These are phyloP conservation scores for Loriculus beryllinus DNA, from an alignment of 2,797 vertebrate genomes.

Conservation along the genomic window DNA sequence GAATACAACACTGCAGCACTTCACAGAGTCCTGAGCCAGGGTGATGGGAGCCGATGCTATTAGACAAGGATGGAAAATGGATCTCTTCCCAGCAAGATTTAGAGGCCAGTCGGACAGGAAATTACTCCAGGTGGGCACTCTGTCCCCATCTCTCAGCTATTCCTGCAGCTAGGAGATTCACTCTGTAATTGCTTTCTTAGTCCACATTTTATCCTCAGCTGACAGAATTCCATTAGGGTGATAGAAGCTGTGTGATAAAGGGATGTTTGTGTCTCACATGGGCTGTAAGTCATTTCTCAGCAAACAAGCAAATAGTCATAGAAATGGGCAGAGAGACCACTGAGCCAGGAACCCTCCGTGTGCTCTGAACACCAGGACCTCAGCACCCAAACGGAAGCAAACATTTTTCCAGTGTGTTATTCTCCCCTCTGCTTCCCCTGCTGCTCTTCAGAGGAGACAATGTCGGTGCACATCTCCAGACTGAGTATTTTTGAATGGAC, in stretches of 20 bases:
- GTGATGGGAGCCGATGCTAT: background rate
- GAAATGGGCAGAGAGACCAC: slow-evolving; percentile 16
- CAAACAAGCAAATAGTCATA: slow-evolving; percentile 51
- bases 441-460: background rate
- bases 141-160: slow-evolving; percentile 10
- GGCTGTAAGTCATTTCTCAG: slow-evolving; percentile 52
- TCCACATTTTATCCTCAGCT: slow-evolving; percentile 44
- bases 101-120: slow-evolving; percentile 29
- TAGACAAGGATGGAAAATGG: slow-evolving; percentile 24
- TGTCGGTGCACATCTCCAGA: background rate
- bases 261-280: slow-evolving; percentile 59
- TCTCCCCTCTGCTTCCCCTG: background rate
- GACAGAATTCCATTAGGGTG: slow-evolving; percentile 70
- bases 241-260: slow-evolving; percentile 61
- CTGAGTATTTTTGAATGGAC: background rate
- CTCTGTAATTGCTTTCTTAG: slow-evolving; percentile 53
- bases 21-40: background rate
- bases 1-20: background rate
- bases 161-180: slow-evolving; percentile 26
- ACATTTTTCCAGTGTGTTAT: background rate
- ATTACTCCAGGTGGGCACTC: slow-evolving; percentile 16
- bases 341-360: background rate
- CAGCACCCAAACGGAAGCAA: background rate
- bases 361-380: background rate
- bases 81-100: slow-evolving; percentile 34